A percentile compares a stretch with the other conserved stretches of the same genome.
phyloP scores from a whole-genome alignment of 2,797 vertebrate genomes.

The Gobio occitaniae region DNA sequence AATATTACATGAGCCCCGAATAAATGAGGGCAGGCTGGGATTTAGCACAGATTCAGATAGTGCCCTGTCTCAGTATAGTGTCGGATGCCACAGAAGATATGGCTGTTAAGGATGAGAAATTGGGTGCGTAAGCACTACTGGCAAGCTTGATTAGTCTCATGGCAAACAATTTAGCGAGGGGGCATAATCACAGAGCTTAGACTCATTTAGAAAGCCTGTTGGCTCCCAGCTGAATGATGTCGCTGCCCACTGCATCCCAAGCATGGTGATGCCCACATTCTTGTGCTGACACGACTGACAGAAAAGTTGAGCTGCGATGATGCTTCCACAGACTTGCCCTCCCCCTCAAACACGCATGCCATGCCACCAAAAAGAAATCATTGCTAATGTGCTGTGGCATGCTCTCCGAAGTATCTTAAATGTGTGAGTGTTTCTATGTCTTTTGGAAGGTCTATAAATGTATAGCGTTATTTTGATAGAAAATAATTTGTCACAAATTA shows the following conservation, averaged over 20 bases:
- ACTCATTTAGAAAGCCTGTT: conserved; percentile 76
- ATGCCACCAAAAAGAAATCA: conserved; percentile 64
- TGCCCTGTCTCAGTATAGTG: conserved; percentile 54
- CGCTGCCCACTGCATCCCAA: conserved; percentile 66
- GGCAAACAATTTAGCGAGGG: conserved; percentile 77
- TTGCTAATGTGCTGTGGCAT: conserved; percentile 69
- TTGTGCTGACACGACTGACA: conserved; percentile 74
- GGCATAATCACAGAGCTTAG: conserved; percentile 74
- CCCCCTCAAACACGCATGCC: conserved; percentile 35
- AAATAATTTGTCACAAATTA: conserved; percentile 30
- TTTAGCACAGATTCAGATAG: conserved; percentile 63
- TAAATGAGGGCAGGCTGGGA: conserved; percentile 68
- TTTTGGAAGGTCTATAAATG: conserved; percentile 52
- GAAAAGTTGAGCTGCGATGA: conserved; percentile 69
- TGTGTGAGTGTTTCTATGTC: conserved; percentile 20
- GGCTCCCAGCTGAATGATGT: conserved; percentile 65
- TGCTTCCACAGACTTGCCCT: conserved; percentile 63
- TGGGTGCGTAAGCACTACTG: conserved; percentile 69
- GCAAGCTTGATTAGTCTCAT: conserved; percentile 73
- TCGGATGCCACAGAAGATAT: conserved; percentile 69
- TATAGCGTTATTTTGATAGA: conserved; percentile 57
- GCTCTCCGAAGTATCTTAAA: conserved; percentile 43
- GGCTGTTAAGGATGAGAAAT: conserved; percentile 68
- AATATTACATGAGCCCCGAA: conserved; percentile 73
- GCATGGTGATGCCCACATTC: conserved; percentile 64